A percentile compares a stretch with the other conserved stretches of the same genome.
These are phyloP conservation scores for Torymus aiolomorphi DNA, from an alignment of 2,888 invertebrate genomes.

Conservation along the genomic window DNA sequence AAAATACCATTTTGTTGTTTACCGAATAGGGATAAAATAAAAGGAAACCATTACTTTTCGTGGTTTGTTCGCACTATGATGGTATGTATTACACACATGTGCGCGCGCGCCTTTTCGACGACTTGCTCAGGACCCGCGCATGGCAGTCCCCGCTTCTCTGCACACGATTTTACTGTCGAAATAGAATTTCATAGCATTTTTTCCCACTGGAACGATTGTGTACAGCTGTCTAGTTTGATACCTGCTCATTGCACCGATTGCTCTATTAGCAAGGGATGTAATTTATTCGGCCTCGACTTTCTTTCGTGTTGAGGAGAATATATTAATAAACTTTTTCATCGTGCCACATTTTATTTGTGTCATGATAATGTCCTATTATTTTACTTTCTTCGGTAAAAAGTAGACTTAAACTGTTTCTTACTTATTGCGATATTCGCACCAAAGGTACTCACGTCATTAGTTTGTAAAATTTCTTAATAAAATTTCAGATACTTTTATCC, in stretches of 20 bases:
- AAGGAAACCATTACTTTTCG: no score
- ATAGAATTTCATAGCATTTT: background rate
- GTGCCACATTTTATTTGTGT: background rate
- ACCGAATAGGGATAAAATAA: no score
- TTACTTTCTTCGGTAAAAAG: background rate
- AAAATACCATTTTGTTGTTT: no score
- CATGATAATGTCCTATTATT: background rate
- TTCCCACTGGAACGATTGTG: background rate
- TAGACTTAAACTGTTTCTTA: background rate
- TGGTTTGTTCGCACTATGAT: no score
- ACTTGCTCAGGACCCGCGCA: no score
- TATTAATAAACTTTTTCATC: background rate
- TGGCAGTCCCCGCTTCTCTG: no score
- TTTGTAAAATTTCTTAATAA: background rate
- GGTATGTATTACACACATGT: no score
- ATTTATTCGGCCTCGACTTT: slow-evolving; percentile 17
- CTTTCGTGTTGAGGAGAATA: background rate
- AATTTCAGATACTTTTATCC: no score
- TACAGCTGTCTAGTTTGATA: slow-evolving; percentile 8
- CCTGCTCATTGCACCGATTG: background rate
- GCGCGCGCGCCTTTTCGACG: no score
- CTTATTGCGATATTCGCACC: no score
- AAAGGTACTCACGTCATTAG: no score
- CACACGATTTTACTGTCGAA: no score
- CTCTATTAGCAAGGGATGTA: background rate